A percentile compares a stretch with the other conserved stretches of the same genome.
Conservation (phyloP, 2,113 vertebrate species). For the Piprites chloris region DNA sequence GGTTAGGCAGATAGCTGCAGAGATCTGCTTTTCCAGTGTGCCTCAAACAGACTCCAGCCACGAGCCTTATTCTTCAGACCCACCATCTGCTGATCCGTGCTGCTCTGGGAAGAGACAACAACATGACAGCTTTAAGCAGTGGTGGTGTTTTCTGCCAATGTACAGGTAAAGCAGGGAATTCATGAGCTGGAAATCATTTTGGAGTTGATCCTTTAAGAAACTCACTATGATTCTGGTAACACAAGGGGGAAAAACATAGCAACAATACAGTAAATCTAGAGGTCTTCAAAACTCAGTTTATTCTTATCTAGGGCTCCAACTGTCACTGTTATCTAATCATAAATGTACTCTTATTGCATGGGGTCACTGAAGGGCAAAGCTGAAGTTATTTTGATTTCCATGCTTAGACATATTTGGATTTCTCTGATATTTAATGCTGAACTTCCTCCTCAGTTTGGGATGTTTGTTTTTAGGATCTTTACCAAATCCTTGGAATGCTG, state of each 20-base stretch:
- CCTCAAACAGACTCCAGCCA: neutral
- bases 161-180: neutral
- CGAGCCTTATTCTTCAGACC: neutral
- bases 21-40: neutral
- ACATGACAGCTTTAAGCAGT: neutral
- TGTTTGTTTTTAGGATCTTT: constrained; percentile 31
- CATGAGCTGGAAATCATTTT: neutral
- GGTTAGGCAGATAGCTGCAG: neutral
- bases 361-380: neutral
- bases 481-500: neutral
- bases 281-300: neutral
- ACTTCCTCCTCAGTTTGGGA: constrained; percentile 20
- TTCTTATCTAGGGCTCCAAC: neutral
- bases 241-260: neutral
- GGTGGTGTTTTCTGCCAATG: neutral
- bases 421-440: neutral
- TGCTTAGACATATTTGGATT: constrained; percentile 18
- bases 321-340: neutral
- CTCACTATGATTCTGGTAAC: neutral
- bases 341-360: neutral
- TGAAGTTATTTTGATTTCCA: constrained; percentile 7
- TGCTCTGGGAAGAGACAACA: neutral
- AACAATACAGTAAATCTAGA: neutral
- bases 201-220: neutral
- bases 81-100: neutral